phyloP scores from a whole-genome alignment of 2,888 invertebrate species.

The Liodrosophila aerea region DNA sequence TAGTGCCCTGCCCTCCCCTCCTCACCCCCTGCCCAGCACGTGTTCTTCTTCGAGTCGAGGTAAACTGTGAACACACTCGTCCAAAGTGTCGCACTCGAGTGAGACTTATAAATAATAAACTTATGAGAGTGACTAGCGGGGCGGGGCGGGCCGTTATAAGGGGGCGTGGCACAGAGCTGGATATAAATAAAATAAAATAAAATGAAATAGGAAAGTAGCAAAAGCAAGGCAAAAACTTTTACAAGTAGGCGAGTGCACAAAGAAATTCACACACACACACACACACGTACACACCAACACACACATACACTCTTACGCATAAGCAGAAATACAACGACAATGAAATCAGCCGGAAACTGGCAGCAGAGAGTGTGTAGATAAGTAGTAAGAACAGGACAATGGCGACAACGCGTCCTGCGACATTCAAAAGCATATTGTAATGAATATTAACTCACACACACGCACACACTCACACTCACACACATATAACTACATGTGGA shows the following conservation, averaged over 20 bases:
- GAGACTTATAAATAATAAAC: constrained; percentile 73
- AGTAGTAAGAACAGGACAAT: constrained; percentile 9
- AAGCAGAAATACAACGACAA: constrained; percentile 25
- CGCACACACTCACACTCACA: constrained; percentile 5
- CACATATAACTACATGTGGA: background rate
- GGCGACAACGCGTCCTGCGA: constrained; percentile 33
- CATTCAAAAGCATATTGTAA: constrained; percentile 59
- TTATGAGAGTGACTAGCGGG: constrained; percentile 55
- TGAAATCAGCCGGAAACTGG: constrained; percentile 40
- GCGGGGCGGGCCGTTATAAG: background rate
- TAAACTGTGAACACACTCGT: constrained; percentile 46
- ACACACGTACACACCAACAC: constrained; percentile 12
- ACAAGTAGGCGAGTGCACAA: constrained; percentile 38
- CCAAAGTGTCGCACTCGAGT: constrained; percentile 62
- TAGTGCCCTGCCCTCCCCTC: background rate
- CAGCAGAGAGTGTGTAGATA: background rate
- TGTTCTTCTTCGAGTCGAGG: constrained; percentile 24
- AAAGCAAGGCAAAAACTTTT: constrained; percentile 31
- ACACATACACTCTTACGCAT: constrained; percentile 4
- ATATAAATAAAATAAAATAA: constrained; percentile 56
- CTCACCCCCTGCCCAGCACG: too few species aligned
- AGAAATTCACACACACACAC: constrained; percentile 40
- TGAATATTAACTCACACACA: constrained; percentile 55
- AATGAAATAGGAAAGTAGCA: constrained; percentile 46
- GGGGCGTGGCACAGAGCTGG: background rate